Conservation (phyloP, 2,113 vertebrate species). For the Anoura caudifer region DNA sequence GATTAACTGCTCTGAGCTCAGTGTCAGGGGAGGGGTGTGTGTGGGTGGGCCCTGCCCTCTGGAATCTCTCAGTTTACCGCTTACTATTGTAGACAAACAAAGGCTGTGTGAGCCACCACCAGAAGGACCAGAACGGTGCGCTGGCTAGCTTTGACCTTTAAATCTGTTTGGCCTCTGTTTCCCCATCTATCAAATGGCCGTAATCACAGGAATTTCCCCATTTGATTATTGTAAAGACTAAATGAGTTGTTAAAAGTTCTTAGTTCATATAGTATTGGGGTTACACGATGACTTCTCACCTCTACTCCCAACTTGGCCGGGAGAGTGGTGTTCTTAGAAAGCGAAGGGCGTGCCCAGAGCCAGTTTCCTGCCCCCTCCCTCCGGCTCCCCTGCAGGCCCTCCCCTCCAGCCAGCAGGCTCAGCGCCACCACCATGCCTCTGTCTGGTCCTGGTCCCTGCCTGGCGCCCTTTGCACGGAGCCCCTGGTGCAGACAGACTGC, state of each 20-base stretch:
- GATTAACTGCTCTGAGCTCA: rapidly evolving
- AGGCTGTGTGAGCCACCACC: rapidly evolving
- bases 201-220: neutral
- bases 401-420: too few species aligned
- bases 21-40: too few species aligned
- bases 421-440: rapidly evolving
- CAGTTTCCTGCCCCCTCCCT: neutral
- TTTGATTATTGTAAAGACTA: neutral
- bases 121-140: rapidly evolving
- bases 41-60: too few species aligned
- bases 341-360: neutral
- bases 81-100: rapidly evolving
- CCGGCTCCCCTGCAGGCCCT: rapidly evolving
- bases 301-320: neutral
- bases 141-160: neutral
- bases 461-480: rapidly evolving
- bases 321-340: neutral
- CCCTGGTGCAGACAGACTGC: neutral
- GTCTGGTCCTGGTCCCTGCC: rapidly evolving
- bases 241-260: neutral
- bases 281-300: too few species aligned
- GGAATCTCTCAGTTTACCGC: rapidly evolving
- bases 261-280: neutral
- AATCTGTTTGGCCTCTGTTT: neutral
- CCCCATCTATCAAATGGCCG: neutral